Evolutionary conservation across 2,888 invertebrate genomes (phyloP).

Genomic region (Caenorhabditis imperialis): DNA sequence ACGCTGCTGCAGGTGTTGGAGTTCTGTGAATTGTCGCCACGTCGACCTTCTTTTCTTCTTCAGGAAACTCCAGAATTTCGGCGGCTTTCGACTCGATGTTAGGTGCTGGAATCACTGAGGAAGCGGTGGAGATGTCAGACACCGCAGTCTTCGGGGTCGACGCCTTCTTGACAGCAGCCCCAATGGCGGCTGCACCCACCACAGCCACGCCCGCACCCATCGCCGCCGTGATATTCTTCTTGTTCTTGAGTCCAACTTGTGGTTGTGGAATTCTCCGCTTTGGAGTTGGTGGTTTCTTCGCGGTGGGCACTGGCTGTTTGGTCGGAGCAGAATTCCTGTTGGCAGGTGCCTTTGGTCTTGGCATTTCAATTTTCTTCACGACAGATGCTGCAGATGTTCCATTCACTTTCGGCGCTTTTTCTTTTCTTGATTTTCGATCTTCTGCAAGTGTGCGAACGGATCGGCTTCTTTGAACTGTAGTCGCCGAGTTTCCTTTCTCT

Average conservation of each 20-base stretch:
- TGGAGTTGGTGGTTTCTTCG: constrained; percentile 38
- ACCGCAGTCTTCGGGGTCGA: constrained; percentile 23
- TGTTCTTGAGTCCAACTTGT: no score
- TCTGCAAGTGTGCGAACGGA: constrained; percentile 37
- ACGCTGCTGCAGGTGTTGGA: constrained; percentile 37
- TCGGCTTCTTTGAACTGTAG: constrained; percentile 20
- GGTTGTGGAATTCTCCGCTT: constrained; percentile 25
- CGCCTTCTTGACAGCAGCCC: constrained; percentile 9
- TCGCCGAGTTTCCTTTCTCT: not conserved
- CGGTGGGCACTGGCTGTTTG: constrained; percentile 7
- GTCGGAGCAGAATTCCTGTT: constrained; percentile 4
- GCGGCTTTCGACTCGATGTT: constrained; percentile 28
- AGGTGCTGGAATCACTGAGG: constrained; percentile 41
- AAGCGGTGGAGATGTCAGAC: constrained; percentile 23
- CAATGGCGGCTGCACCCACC: constrained; percentile 27
- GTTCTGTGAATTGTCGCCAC: constrained; percentile 45
- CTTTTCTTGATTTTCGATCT: constrained; percentile 35
- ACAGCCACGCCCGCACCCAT: constrained; percentile 21
- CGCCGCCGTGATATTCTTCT: constrained; percentile 28
- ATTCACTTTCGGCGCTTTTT: constrained; percentile 3
- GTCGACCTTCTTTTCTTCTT: constrained; percentile 34
- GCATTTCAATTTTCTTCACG: constrained; percentile 10
- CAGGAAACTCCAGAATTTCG: constrained; percentile 50
- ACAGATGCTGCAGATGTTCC: not conserved
- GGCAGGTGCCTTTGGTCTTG: constrained; percentile 17